Evolutionary conservation across 53 echinoderm and acorn worm genomes (phyloP), one percentile per base, ranked within the genome.

Genomic region (Echinarachnius parma): DNA sequence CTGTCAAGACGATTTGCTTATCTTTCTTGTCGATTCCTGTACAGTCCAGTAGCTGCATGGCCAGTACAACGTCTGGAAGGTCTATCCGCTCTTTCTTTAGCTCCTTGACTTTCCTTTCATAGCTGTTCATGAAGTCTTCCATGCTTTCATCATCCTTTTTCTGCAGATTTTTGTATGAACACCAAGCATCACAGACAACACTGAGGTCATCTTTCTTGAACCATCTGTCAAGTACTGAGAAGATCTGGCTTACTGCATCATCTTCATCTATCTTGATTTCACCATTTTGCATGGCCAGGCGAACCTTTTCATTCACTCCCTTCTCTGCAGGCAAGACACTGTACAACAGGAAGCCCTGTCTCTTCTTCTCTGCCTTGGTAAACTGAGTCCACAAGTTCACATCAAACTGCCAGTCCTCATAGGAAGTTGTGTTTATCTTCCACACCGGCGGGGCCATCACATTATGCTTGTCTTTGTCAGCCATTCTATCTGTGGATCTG

Each of bases 381-480:
- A 76, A 76, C 30, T 76, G 61, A 10, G 44, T 60, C 77, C 60
- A 60, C 3, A 60, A 22, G 11, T 1, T 23, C 20, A 59, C 60
- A 76, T 76, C 77, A 61, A 76, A 76, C 47, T 76, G 42, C 77
- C 77, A 76, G 29, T 76, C 77, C 28, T 60, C 61, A 28, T 75
- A 53, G 4, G 75, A 57, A 31, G 54, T 75, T 3, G 57, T 18
- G 3, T 55, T 37, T 24, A 54, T 21, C 36, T 75, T 58, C 75
- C 75, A 75, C n/a, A n/a, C n/a, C n/a, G n/a, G n/a, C n/a, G n/a
- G n/a, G n/a, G n/a, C n/a, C n/a, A n/a, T n/a, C n/a, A n/a, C n/a
- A n/a, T n/a, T n/a, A n/a, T n/a, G n/a, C n/a, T n/a, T n/a, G n/a
- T n/a, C n/a, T n/a, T n/a, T n/a, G n/a, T n/a, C n/a, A n/a, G n/a